phyloP scores from a whole-genome alignment of 2,113 vertebrate species.

The Girardinichthys multiradiatus region DNA sequence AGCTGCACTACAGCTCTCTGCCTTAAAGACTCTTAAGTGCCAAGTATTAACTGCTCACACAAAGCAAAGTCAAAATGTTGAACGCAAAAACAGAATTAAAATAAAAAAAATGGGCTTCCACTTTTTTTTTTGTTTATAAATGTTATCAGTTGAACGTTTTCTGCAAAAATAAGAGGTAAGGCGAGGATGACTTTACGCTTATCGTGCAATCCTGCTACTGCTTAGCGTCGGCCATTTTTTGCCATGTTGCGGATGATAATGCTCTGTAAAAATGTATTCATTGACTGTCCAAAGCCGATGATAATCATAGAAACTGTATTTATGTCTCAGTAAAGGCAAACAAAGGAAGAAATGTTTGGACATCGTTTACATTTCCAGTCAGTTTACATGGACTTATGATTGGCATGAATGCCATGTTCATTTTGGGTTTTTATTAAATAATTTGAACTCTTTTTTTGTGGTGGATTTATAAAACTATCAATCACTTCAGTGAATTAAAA shows the following conservation, averaged over 20 bases:
- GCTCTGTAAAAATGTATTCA: neutral
- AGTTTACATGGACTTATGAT: neutral
- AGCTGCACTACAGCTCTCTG: constrained; percentile 5
- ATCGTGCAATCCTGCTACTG: neutral
- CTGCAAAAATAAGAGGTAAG: neutral
- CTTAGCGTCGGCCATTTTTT: neutral
- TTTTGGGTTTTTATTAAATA: no score
- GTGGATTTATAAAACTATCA: no score
- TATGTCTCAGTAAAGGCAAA: neutral
- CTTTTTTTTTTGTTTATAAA: neutral
- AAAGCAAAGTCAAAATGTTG: constrained; percentile 28
- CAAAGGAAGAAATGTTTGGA: neutral
- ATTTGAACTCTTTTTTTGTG: no score
- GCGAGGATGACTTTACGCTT: neutral
- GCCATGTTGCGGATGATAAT: neutral
- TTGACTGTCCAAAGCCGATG: neutral
- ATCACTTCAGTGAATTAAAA: neutral
- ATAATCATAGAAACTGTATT: neutral
- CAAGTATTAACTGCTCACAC: constrained; percentile 35
- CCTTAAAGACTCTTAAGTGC: neutral
- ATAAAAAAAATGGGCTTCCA: constrained; percentile 13
- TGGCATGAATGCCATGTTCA: no score
- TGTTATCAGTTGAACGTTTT: neutral
- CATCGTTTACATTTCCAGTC: neutral
- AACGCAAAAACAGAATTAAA: constrained; percentile 9